Evolutionary conservation across 2,888 invertebrate species (phyloP).

Genomic region (Tipula helvola): DNA sequence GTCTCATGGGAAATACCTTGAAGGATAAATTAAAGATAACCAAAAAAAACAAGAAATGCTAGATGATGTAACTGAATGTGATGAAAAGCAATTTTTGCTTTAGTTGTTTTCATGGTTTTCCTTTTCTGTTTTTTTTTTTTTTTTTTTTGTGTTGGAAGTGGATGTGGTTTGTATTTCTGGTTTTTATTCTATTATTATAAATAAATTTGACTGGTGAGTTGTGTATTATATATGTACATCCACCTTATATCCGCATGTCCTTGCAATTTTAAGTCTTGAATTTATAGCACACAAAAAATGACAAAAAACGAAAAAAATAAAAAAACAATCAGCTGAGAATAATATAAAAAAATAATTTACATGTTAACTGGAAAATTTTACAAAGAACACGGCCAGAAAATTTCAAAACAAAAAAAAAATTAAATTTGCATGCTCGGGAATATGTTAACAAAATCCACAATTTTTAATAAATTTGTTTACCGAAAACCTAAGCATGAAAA

Average conservation of each 20-base stretch:
- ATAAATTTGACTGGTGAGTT: not conserved
- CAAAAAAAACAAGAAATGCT: not conserved
- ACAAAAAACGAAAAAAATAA: too few species aligned
- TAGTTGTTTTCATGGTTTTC: not conserved
- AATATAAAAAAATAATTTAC: not conserved
- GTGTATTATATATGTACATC: not conserved
- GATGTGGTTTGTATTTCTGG: not conserved
- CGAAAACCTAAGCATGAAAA: not conserved
- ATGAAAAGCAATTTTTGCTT: not conserved
- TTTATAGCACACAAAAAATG: not conserved
- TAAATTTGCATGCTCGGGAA: not conserved
- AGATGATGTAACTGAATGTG: not conserved
- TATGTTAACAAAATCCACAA: too few species aligned
- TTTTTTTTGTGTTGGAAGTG: not conserved
- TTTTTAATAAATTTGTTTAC: too few species aligned
- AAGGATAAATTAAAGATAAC: slow-evolving; percentile 4
- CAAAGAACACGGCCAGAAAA: not conserved
- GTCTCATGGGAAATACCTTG: not conserved
- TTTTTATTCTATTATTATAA: not conserved
- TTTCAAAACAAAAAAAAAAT: too few species aligned
- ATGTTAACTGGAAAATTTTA: not conserved
- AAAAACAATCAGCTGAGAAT: not conserved
- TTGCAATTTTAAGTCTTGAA: not conserved
- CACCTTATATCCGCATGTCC: not conserved
- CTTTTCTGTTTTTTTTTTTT: not conserved